Percentiles rank a stretch among this genome's conserved stretches.
phyloP scores from a whole-genome alignment of 1,140 invertebrate species.

The Rhagoletis pomonella region DNA sequence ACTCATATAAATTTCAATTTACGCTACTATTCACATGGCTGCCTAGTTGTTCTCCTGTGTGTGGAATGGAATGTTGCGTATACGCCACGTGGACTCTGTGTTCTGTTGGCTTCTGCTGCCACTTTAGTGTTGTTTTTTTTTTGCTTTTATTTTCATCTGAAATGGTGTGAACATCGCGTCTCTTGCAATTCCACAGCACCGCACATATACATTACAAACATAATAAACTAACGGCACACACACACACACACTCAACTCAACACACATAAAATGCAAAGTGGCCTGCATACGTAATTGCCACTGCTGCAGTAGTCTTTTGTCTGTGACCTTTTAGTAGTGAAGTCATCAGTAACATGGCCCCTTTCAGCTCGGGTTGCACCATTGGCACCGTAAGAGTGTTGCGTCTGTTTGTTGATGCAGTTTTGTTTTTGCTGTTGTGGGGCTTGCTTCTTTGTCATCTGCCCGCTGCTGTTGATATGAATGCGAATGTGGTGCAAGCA shows the following conservation, averaged over 20 bases:
- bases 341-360: neutral
- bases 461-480: neutral
- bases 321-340: neutral
- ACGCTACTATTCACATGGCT: neutral
- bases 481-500: neutral
- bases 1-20: constrained; percentile 4
- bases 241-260: neutral
- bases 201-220: neutral
- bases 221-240: neutral
- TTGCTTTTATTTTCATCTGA: too few relatives aligned
- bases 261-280: neutral
- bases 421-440: neutral
- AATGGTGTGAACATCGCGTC: neutral
- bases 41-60: neutral
- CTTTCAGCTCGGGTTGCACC: neutral
- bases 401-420: neutral
- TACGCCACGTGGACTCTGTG: neutral
- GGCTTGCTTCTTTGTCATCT: neutral
- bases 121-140: too few relatives aligned
- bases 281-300: neutral
- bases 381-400: neutral
- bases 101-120: neutral
- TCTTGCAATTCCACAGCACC: neutral
- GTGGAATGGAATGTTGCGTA: constrained; percentile 8
- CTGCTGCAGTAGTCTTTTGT: constrained; percentile 10